Base-by-base conservation (phyloP, 2,797 vertebrate species). In the Microcaecilia unicolor region DNA sequence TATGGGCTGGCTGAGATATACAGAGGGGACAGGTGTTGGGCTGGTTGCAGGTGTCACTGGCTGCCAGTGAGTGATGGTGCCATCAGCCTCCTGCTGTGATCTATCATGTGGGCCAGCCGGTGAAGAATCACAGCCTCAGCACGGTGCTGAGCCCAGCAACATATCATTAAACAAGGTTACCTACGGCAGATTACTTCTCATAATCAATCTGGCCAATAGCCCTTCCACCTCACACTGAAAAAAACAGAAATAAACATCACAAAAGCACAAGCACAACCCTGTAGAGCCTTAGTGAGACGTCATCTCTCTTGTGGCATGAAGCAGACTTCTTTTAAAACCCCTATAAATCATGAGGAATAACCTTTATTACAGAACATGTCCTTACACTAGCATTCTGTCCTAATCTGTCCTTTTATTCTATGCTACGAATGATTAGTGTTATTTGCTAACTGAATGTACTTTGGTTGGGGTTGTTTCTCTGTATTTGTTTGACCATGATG, bases 141-240 rank as follows among this genome's bases (percentile, higher is more conserved):
- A 64, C 85, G 79, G 81, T 82, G 81, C 82, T 79, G 80, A 87
- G 84, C 79, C 78, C 74, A 69, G 81, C 82, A 82, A 87, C 87
- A 83, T 87, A 84, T 86, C 86, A 87, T 89, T 87, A 88, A 84
- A 87, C 84, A 91, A 91, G 86, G 87, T 87, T 87, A 90, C 83
- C 77, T 78, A 68, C 62, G 37, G 71, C 77, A 81, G 81, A 83
- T 86, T 80, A 83, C 80, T 80, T 73, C 80, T 80, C 74, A 58
- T 79, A 83, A 84, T 86, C 84, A 86, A 81, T 82, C 72, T 81
- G 76, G 73, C 80, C 83, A 78, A 81, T 76, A 84, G 67, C 66
- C 33, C 64, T 71, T 83, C 77, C 74, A 68, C 71, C 69, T 72
- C 52, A 4, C 56, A 3, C 64, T 68, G 69, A 69, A 15, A 58